Evolutionary conservation across 2,113 vertebrate genomes (phyloP).

Genomic region (Leucosticte australis): DNA sequence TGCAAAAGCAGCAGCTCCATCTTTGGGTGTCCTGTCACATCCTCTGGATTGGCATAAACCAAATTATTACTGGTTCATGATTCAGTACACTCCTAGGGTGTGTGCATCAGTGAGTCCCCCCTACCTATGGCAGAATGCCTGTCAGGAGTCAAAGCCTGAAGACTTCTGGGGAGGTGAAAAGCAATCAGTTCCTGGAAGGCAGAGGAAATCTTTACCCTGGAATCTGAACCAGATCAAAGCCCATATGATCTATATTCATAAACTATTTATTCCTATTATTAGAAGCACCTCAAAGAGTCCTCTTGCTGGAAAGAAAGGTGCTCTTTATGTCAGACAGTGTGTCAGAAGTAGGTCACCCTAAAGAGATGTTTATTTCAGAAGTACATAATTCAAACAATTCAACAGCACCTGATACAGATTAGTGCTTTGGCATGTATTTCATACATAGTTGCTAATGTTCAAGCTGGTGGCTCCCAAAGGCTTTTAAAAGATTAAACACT

Average conservation of each 20-base stretch:
- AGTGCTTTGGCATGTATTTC: not conserved
- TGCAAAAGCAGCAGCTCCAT: not conserved
- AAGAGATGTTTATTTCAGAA: not conserved
- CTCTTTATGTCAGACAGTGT: fast-evolving
- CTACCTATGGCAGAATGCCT: not conserved
- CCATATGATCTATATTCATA: not conserved
- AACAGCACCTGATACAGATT: not conserved
- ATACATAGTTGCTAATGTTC: not conserved
- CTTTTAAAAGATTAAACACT: not conserved
- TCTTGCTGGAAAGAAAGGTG: not conserved
- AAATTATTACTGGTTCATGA: not conserved
- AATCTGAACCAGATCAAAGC: not conserved
- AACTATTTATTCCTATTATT: not conserved
- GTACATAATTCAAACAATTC: not conserved
- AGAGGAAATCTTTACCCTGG: not conserved
- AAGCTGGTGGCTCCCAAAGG: not conserved
- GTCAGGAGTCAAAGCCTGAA: not conserved
- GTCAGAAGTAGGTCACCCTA: not conserved
- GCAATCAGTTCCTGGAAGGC: not conserved
- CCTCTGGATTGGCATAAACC: not conserved
- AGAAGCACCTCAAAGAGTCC: not conserved
- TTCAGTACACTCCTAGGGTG: not conserved
- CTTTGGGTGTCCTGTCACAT: not conserved
- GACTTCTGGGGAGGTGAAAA: not conserved
- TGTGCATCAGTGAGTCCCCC: not conserved